Evolutionary conservation across 2,797 vertebrate species (phyloP).

Genomic region (Characodon lateralis): DNA sequence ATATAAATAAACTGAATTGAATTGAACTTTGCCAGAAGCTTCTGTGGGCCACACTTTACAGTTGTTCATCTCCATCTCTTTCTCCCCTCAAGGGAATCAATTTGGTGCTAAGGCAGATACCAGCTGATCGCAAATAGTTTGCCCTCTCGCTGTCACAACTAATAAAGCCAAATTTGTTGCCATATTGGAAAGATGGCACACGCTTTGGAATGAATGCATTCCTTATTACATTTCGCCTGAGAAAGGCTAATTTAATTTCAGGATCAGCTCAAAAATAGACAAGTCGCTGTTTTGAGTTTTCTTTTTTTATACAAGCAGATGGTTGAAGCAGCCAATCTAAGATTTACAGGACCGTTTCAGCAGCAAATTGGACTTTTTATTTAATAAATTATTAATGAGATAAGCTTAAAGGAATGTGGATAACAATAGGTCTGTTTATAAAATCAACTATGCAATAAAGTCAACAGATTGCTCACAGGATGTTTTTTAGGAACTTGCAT

Average conservation of each 20-base stretch:
- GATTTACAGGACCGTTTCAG: conserved; percentile 1
- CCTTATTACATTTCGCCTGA: conserved; percentile 38
- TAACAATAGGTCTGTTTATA: not conserved
- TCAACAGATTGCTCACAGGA: not conserved
- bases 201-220: conserved; percentile 34
- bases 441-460: not conserved
- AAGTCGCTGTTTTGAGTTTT: conserved; percentile 8
- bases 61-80: conserved; percentile 22
- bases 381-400: conserved; percentile 7
- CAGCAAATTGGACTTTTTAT: conserved; percentile 13
- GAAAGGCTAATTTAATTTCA: conserved; percentile 42
- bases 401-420: conserved; percentile 1
- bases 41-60: conserved; percentile 11
- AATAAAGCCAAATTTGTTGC: conserved; percentile 12
- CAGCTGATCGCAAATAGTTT: conserved; percentile 13
- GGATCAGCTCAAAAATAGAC: conserved; percentile 22
- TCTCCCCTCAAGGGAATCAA: conserved; percentile 11
- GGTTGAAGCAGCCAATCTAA: not conserved
- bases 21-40: not conserved
- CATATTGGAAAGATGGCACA: conserved; percentile 21
- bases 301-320: not conserved
- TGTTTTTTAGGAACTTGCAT: not conserved
- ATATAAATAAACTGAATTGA: no score
- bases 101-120: conserved; percentile 4
- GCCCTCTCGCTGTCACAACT: conserved; percentile 6